Base-by-base conservation (phyloP, 2,888 invertebrate genomes). In the Timema podura region DNA sequence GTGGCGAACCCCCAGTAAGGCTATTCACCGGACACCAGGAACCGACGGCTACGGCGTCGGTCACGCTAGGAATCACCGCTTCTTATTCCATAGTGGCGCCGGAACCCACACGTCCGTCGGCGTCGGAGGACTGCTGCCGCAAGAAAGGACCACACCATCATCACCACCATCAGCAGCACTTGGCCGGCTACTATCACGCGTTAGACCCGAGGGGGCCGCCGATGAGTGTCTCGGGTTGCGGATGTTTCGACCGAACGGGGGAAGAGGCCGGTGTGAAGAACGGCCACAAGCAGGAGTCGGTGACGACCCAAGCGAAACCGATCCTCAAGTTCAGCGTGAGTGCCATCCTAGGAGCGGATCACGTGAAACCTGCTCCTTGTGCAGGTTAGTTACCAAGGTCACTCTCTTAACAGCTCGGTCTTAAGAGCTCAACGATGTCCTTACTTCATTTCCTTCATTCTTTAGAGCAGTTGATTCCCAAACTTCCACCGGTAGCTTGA, bases 321-420 rank as follows among this genome's bases (percentile, higher is more conserved):
- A 87, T 92, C 79, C 85, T 95, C 77, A 95, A 95, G 82, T 95
- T 95, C 82, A 95, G 95, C 87, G 95, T 95, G 74, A 94, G 91
- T 85, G 95, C 95, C 64, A 95, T 95, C 76, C 84, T 95, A 77
- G 93, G 93, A 1, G 84, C 84, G 74, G 88, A 89, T 76, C 81
- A 73, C 72, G 75, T 74, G 61, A 77, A 77, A 70, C 72, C 74
- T 11, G 68, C 74, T 11, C 72, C 75, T 9, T 75, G 74, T 59
- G 65, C 74, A 72, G 76, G 76, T 76, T 30, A 30, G 30, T 30
- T 30, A 30, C 30, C 30, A 30, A 30, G 3, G 2, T 30, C 30
- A 30, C 30, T 30, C 3, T n/a, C 3, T 30, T 30, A 30, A 30
- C 30, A 30, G 30, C 30, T 2, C 1, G 30, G 30, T 30, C 30